A percentile compares a stretch with the other conserved stretches of the same genome.
These are phyloP conservation scores for Elaeidobius kamerunicus DNA, from an alignment of 2,888 invertebrate genomes.

Conservation along the genomic window DNA sequence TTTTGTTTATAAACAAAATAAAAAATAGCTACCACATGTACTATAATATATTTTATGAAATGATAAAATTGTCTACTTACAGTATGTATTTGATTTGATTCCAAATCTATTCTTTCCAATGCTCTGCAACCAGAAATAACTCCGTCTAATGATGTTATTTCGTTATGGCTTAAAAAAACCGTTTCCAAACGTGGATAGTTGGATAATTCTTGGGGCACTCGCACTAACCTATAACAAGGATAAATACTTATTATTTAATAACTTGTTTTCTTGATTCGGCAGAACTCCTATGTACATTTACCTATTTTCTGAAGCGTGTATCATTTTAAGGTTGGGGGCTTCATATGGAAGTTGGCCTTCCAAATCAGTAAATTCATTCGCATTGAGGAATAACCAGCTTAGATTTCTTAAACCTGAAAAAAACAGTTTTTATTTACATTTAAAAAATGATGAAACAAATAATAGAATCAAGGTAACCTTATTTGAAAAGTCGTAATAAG, in stretches of 20 bases:
- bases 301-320: slow-evolving; percentile 73
- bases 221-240: slow-evolving; percentile 51
- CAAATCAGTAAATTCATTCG: slow-evolving; percentile 69
- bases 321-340: slow-evolving; percentile 62
- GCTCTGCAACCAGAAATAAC: slow-evolving; percentile 66
- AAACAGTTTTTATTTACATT: too few relatives aligned
- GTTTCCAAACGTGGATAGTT: slow-evolving; percentile 67
- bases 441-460: too few relatives aligned
- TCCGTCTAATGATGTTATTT: slow-evolving; percentile 67
- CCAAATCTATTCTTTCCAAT: slow-evolving; percentile 64
- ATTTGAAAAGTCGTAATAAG: too few relatives aligned
- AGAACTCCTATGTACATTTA: too few relatives aligned
- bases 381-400: slow-evolving; percentile 76
- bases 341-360: slow-evolving; percentile 73
- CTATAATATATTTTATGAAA: background rate
- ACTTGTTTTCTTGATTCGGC: too few relatives aligned
- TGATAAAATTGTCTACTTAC: slow-evolving; percentile 51
- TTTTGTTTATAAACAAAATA: too few relatives aligned
- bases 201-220: slow-evolving; percentile 68
- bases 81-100: slow-evolving; percentile 70
- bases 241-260: background rate
- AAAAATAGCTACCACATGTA: background rate
- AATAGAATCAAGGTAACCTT: too few relatives aligned
- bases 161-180: slow-evolving; percentile 70
- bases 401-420: slow-evolving; percentile 59